A percentile compares a stretch with the other conserved stretches of the same genome.
Evolutionary conservation across 2,797 vertebrate species (phyloP).

Genomic region (Pteronotus mesoamericanus): DNA sequence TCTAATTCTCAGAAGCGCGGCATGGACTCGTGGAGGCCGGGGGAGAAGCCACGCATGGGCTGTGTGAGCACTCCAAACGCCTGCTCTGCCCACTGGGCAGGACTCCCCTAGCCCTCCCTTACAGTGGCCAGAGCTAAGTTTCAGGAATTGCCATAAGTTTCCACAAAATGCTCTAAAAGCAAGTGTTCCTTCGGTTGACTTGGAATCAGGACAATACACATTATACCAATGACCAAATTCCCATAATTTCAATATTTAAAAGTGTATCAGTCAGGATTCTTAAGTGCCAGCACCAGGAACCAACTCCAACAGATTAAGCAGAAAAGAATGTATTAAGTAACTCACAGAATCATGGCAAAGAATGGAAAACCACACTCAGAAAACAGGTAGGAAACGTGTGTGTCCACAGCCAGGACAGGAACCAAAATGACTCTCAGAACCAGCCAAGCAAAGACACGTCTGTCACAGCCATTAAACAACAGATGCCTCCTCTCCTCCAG

Average conservation of each 20-base stretch:
- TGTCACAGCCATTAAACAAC: neutral
- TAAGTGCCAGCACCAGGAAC: neutral
- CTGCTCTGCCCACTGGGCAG: neutral
- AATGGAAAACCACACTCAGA: neutral
- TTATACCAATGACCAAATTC: neutral
- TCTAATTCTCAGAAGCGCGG: neutral
- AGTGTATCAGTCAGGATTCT: neutral
- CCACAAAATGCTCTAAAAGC: neutral
- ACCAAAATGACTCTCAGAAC: neutral
- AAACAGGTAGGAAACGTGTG: neutral
- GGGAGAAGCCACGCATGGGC: neutral
- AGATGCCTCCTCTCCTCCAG: neutral
- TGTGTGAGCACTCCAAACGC: neutral
- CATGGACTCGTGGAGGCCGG: neutral
- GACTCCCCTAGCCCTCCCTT: neutral
- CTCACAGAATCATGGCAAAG: neutral
- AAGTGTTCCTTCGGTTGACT: neutral
- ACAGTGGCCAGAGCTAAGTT: neutral
- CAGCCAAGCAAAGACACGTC: neutral
- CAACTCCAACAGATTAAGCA: neutral
- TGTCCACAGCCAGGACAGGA: neutral
- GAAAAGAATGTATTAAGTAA: neutral
- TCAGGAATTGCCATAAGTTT: neutral
- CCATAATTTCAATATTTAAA: neutral
- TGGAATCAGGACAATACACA: neutral